A percentile compares a stretch with the other conserved stretches of the same genome.
Evolutionary conservation across 2,113 vertebrate species (phyloP).

Genomic region (Pardalotus punctatus): DNA sequence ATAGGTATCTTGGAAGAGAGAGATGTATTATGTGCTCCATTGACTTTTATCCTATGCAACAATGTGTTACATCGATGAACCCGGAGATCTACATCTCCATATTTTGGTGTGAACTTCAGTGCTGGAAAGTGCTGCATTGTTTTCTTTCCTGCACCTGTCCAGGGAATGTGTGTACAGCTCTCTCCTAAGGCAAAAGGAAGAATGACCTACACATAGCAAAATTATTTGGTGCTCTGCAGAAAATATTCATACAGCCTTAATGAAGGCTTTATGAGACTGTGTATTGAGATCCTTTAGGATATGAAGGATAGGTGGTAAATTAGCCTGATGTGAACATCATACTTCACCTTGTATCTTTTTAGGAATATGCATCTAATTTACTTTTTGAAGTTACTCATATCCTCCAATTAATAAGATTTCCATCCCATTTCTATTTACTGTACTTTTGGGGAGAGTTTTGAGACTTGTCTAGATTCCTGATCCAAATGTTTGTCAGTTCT

Average conservation of each 20-base stretch:
- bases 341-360: background rate
- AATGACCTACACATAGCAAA: background rate
- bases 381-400: background rate
- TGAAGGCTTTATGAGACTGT: background rate
- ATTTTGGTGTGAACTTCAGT: background rate
- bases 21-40: background rate
- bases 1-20: background rate
- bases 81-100: background rate
- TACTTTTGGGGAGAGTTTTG: background rate
- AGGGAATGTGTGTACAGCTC: background rate
- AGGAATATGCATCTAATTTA: background rate
- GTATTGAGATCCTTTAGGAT: background rate
- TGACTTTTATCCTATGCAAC: background rate
- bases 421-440: background rate
- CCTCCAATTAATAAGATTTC: background rate
- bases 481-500: background rate
- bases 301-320: background rate
- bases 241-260: background rate
- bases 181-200: background rate
- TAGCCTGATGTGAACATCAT: background rate
- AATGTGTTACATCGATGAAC: background rate
- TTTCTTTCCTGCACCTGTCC: background rate
- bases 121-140: background rate
- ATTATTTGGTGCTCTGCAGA: background rate
- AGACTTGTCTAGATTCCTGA: background rate